These are phyloP conservation scores for Piprites chloris DNA, from an alignment of 2,113 vertebrate species.

Conservation along the genomic window DNA sequence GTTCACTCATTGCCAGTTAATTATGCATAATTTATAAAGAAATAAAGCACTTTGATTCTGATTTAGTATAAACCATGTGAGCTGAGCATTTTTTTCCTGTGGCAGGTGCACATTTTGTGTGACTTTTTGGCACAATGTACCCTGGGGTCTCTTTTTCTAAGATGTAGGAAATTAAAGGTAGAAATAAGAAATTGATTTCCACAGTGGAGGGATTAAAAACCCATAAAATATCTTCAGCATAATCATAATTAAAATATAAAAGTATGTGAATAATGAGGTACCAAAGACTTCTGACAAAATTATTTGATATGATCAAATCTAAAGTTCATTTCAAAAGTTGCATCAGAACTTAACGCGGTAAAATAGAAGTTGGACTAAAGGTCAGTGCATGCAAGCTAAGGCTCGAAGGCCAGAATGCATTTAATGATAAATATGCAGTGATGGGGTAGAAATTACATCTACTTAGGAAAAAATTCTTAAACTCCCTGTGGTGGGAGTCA, in stretches of 20 bases:
- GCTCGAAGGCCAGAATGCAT: rapidly evolving
- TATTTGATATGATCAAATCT: background rate
- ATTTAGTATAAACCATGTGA: background rate
- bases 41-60: background rate
- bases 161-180: background rate
- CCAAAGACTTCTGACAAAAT: background rate
- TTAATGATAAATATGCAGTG: background rate
- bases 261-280: background rate
- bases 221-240: background rate
- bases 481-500: background rate
- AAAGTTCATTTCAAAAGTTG: background rate
- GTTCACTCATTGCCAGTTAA: background rate
- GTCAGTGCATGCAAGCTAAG: background rate
- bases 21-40: background rate
- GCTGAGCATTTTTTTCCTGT: background rate
- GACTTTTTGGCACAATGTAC: background rate
- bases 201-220: rapidly evolving
- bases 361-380: background rate
- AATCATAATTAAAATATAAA: background rate
- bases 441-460: background rate
- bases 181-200: background rate
- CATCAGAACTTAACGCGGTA: background rate
- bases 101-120: background rate
- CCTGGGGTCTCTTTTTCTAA: background rate
- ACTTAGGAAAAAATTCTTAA: background rate